A percentile compares a stretch with the other conserved stretches of the same genome.
phyloP scores from a whole-genome alignment of 2,888 invertebrate species.

The Hydriomena furcata region DNA sequence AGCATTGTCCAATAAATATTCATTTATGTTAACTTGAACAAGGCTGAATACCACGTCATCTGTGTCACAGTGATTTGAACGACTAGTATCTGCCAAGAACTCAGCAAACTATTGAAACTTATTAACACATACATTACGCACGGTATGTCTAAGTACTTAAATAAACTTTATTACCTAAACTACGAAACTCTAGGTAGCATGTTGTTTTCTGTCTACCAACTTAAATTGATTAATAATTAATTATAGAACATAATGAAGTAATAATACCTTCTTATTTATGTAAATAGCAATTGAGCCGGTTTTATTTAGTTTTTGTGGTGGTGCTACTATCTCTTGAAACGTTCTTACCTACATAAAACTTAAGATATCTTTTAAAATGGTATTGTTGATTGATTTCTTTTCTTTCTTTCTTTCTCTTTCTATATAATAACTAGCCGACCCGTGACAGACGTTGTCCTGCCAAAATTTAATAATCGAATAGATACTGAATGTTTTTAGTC shows the following conservation, averaged over 20 bases:
- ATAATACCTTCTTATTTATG: not conserved
- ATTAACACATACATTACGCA: not conserved
- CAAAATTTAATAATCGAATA: too few species aligned
- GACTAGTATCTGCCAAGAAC: slow-evolving; percentile 15
- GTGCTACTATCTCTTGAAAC: too few species aligned
- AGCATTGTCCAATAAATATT: slow-evolving; percentile 56
- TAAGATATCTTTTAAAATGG: too few species aligned
- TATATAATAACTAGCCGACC: too few species aligned
- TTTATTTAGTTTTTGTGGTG: too few species aligned
- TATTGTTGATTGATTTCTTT: too few species aligned
- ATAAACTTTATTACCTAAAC: not conserved
- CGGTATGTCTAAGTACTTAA: not conserved
- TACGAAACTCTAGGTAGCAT: not conserved
- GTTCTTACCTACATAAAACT: too few species aligned
- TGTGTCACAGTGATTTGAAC: slow-evolving; percentile 48
- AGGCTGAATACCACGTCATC: slow-evolving; percentile 53
- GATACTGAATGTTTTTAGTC: too few species aligned
- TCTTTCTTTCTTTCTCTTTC: too few species aligned
- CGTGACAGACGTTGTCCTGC: too few species aligned
- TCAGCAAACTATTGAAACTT: not conserved
- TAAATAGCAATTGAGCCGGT: not conserved
- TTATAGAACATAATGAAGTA: not conserved
- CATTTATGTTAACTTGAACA: slow-evolving; percentile 57
- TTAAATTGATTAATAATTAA: too few species aligned
- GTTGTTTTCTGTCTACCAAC: not conserved